Evolutionary conservation across 2,888 invertebrate species (phyloP).

Genomic region (Hemistola chrysoprasaria): DNA sequence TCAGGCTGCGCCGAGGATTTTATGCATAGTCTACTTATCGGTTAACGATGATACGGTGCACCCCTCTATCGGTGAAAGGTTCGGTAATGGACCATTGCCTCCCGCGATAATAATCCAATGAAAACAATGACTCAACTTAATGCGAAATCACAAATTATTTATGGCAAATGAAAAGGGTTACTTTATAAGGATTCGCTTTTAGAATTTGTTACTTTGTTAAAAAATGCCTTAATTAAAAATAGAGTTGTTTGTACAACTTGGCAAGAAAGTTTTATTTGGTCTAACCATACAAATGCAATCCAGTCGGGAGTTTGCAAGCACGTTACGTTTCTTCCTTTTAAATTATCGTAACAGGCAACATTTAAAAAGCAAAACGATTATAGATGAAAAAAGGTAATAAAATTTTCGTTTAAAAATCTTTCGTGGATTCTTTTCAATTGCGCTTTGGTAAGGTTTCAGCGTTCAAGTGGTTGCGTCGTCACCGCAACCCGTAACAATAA

Average conservation of each 20-base stretch:
- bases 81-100: conserved; percentile 7
- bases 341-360: background rate
- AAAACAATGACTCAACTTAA: conserved; percentile 9
- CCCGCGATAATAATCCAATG: conserved; percentile 6
- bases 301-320: no score
- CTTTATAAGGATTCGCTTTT: background rate
- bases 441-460: conserved; percentile 59
- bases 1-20: conserved; percentile 40
- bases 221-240: conserved; percentile 13
- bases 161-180: conserved; percentile 1
- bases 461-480: conserved; percentile 45
- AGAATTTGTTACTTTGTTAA: background rate
- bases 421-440: conserved; percentile 71
- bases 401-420: conserved; percentile 48
- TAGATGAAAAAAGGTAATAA: conserved; percentile 16
- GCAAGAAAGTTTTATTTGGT: no score
- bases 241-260: conserved; percentile 14
- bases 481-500: conserved; percentile 38
- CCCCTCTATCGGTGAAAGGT: conserved; percentile 21
- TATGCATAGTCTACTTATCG: conserved; percentile 54
- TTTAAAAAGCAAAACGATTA: conserved; percentile 11
- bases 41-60: conserved; percentile 36
- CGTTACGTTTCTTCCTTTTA: no score
- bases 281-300: conserved; percentile 26
- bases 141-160: conserved; percentile 1